Conservation (phyloP, 2,113 vertebrate species). For the Tragelaphus scriptus region DNA sequence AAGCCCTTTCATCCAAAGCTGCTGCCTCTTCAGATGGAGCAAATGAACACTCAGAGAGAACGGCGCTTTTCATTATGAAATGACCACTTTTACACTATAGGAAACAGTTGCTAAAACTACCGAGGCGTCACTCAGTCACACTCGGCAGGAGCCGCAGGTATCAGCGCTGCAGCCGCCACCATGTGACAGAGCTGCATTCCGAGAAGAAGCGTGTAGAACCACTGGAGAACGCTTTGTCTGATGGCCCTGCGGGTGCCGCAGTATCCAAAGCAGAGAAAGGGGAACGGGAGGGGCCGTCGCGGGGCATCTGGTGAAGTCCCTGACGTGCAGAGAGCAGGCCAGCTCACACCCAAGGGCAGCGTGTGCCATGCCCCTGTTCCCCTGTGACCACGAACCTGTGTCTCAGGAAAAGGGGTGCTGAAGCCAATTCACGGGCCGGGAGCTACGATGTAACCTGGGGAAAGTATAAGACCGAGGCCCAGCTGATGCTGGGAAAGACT, state of each 20-base stretch:
- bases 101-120: neutral
- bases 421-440: neutral
- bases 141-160: neutral
- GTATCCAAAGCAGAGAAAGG: neutral
- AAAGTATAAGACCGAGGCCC: neutral
- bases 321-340: neutral
- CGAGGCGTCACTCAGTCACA: accelerated
- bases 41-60: too few species aligned
- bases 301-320: accelerated
- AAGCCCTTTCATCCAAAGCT: neutral
- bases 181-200: accelerated
- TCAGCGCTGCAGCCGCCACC: accelerated
- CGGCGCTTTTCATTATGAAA: accelerated
- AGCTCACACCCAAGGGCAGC: too few species aligned
- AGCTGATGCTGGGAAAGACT: neutral
- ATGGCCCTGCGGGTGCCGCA: accelerated
- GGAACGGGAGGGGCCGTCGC: accelerated
- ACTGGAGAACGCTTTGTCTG: neutral
- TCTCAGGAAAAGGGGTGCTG: neutral
- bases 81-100: neutral
- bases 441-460: neutral
- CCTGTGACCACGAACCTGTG: accelerated
- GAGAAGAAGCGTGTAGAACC: accelerated
- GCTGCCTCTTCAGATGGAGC: neutral
- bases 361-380: accelerated